Conservation (phyloP, 2,113 vertebrate genomes). For the Heterocephalus glaber region DNA sequence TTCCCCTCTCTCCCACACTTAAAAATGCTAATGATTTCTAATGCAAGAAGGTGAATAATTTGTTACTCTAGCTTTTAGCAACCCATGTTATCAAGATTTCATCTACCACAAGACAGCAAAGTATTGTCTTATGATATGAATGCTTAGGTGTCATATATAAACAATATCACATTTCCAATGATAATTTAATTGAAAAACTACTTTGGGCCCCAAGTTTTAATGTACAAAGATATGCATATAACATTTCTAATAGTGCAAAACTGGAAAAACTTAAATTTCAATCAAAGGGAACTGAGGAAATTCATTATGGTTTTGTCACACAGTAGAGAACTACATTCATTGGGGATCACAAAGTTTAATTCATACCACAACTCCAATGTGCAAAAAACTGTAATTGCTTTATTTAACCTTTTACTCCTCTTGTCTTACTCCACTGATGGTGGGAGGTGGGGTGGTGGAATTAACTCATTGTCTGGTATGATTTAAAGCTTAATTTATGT, state of each 20-base stretch:
- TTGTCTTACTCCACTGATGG: not conserved
- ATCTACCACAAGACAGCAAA: not conserved
- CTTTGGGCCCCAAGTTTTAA: not conserved
- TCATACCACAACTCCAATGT: not conserved
- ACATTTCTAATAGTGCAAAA: slow-evolving; percentile 10
- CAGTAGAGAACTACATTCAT: not conserved
- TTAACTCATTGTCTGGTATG: not conserved
- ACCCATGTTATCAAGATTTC: not conserved
- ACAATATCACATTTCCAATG: not conserved
- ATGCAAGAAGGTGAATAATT: not conserved
- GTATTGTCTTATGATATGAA: not conserved
- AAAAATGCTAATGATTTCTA: slow-evolving; percentile 16
- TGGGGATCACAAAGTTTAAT: slow-evolving; percentile 6
- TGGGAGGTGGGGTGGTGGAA: not conserved
- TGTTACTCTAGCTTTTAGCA: not conserved
- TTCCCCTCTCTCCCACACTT: not conserved
- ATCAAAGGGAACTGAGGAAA: not conserved
- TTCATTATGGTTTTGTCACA: not conserved
- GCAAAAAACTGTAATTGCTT: not conserved
- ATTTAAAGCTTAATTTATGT: slow-evolving; percentile 31
- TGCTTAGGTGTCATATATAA: not conserved
- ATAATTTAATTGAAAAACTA: not conserved
- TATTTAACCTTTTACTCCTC: not conserved
- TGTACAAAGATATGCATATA: not conserved
- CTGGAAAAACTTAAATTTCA: not conserved